phyloP scores from a whole-genome alignment of 2,113 vertebrate genomes.

The Gallinago undulata region DNA sequence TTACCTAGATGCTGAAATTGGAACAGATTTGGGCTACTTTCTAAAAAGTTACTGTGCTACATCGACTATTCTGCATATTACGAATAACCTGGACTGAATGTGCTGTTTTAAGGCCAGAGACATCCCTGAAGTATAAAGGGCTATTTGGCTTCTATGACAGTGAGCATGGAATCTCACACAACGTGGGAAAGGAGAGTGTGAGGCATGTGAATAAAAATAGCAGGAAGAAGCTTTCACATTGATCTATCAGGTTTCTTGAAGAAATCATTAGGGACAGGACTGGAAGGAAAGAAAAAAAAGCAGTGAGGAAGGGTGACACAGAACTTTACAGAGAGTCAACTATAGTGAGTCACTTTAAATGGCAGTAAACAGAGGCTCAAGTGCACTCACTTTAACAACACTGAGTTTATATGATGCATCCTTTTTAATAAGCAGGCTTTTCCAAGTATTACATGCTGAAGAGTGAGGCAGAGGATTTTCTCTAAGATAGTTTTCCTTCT shows the following conservation, averaged over 20 bases:
- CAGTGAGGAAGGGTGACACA: not conserved
- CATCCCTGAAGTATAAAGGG: not conserved
- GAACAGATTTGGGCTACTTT: not conserved
- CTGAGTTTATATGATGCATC: not conserved
- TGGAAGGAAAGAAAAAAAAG: not conserved
- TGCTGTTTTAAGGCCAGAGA: not conserved
- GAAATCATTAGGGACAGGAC: not conserved
- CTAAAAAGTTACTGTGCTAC: not conserved
- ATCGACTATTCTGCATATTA: not conserved
- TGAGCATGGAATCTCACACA: not conserved
- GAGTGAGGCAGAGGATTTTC: not conserved
- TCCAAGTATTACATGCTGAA: not conserved
- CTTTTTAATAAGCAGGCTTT: not conserved
- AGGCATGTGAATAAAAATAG: not conserved
- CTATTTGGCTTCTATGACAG: not conserved
- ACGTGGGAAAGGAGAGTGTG: not conserved
- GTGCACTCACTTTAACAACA: not conserved
- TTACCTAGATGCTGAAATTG: not conserved
- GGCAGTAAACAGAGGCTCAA: not conserved
- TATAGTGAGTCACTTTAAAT: not conserved
- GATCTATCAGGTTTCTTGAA: not conserved
- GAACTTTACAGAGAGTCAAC: not conserved
- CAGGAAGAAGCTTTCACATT: not conserved
- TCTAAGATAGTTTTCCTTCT: not conserved
- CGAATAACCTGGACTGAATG: not conserved